Percentiles rank a stretch among this genome's conserved stretches.
Evolutionary conservation across 2,888 invertebrate genomes (phyloP).

Genomic region (Operophtera brumata): DNA sequence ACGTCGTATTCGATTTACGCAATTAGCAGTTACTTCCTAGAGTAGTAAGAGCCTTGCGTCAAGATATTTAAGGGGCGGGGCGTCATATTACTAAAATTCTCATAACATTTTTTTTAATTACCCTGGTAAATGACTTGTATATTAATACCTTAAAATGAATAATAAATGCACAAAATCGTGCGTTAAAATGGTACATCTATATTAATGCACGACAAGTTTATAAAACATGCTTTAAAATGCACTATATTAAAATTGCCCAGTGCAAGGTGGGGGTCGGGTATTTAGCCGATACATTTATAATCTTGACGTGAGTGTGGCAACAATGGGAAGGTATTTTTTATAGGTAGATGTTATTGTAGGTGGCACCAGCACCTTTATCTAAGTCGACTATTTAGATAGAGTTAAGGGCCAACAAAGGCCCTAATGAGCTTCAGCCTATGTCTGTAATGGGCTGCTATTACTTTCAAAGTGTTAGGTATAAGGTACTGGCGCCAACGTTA

Average conservation of each 20-base stretch:
- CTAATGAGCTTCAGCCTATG: no score
- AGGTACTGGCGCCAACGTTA: not conserved
- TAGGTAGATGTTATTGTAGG: no score
- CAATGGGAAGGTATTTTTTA: not conserved
- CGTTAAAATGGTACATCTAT: conserved; percentile 38
- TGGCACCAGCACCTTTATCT: no score
- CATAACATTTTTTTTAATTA: conserved; percentile 57
- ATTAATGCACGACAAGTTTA: conserved; percentile 14
- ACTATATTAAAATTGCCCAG: conserved; percentile 13
- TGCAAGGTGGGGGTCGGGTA: conserved; percentile 40
- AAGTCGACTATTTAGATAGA: no score
- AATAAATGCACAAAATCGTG: conserved; percentile 70
- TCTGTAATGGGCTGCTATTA: no score
- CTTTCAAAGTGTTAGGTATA: not conserved
- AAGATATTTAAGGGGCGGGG: conserved; percentile 23
- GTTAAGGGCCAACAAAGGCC: no score
- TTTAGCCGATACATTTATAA: conserved; percentile 4
- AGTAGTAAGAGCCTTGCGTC: conserved; percentile 22
- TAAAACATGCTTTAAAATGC: conserved; percentile 5
- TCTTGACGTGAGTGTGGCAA: not conserved
- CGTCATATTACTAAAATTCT: conserved; percentile 20
- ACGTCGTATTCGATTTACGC: not conserved
- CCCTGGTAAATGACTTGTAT: conserved; percentile 69
- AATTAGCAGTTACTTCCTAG: conserved; percentile 5
- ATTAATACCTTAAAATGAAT: conserved; percentile 59